Percentiles rank a stretch among this genome's conserved stretches.
phyloP scores from a whole-genome alignment of 1,140 invertebrate species.

The Samia ricini region DNA sequence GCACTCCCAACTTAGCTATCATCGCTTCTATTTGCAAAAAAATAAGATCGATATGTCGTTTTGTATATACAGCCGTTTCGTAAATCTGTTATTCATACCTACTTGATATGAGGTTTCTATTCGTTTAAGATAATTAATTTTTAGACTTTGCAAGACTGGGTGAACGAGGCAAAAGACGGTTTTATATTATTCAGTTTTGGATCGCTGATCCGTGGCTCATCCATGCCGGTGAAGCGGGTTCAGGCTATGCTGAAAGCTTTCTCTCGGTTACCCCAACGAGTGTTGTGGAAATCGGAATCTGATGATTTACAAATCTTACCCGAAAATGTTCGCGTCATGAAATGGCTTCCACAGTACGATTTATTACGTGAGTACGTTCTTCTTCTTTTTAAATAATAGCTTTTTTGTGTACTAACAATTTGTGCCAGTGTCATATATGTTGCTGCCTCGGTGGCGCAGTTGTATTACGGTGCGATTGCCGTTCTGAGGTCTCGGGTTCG shows the following conservation, averaged over 20 bases:
- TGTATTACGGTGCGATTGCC: no score
- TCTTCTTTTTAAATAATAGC: not conserved
- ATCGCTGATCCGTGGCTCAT: conserved; percentile 58
- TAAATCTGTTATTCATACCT: no score
- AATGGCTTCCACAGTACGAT: conserved; percentile 82
- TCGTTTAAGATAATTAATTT: conserved; percentile 4
- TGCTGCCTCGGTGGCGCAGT: no score
- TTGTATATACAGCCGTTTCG: no score
- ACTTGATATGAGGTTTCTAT: no score
- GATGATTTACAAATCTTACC: conserved; percentile 48
- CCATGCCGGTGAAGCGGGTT: conserved; percentile 57
- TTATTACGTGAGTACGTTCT: conserved; percentile 64
- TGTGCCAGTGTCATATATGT: no score
- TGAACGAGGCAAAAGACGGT: conserved; percentile 49
- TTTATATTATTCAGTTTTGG: conserved; percentile 80
- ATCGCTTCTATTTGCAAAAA: no score
- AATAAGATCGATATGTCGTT: no score
- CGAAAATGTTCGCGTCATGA: conserved; percentile 79
- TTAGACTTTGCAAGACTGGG: conserved; percentile 32
- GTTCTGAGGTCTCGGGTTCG: no score
- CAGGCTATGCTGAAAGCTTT: conserved; percentile 74
- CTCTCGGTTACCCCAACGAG: conserved; percentile 73
- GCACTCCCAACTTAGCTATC: no score
- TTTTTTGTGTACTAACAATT: no score
- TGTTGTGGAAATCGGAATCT: conserved; percentile 82